These are phyloP conservation scores for Patella vulgata DNA, from an alignment of 1,140 invertebrate genomes.

Conservation along the genomic window DNA sequence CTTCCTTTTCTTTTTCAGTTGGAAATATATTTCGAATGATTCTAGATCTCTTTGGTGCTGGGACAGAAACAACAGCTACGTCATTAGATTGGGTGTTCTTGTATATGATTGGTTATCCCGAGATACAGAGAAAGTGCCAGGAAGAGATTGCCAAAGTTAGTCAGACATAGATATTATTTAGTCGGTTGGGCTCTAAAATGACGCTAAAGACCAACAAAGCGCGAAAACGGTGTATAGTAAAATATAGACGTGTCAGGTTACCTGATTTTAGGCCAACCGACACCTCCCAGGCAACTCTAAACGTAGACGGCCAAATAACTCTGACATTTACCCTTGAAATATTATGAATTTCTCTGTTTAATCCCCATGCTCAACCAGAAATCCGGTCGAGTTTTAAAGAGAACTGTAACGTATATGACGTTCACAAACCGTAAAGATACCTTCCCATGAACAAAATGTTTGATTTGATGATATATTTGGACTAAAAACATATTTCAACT, in stretches of 20 bases:
- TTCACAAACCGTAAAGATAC: no score
- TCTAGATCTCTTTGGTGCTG: slow-evolving; percentile 86
- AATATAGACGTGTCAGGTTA: background rate
- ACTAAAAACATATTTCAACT: no score
- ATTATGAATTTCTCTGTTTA: no score
- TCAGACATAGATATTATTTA: background rate
- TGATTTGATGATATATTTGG: no score
- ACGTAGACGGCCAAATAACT: no score
- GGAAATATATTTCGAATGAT: slow-evolving; percentile 53
- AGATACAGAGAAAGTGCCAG: slow-evolving; percentile 81
- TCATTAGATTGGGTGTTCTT: slow-evolving; percentile 89
- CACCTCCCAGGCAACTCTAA: no score
- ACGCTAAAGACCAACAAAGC: background rate
- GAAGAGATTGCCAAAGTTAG: slow-evolving; percentile 75
- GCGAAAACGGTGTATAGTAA: background rate
- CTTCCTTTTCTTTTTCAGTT: slow-evolving; percentile 36
- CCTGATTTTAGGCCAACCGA: no score
- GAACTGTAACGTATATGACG: no score
- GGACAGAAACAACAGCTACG: slow-evolving; percentile 88
- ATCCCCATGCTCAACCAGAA: no score
- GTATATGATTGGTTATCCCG: slow-evolving; percentile 80
- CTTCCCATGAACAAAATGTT: no score
- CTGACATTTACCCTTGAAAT: no score
- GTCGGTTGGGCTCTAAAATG: background rate
- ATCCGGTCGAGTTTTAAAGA: no score